A percentile compares a stretch with the other conserved stretches of the same genome.
Conservation (phyloP, 2,888 invertebrate species). For the Drosophila rubida region DNA sequence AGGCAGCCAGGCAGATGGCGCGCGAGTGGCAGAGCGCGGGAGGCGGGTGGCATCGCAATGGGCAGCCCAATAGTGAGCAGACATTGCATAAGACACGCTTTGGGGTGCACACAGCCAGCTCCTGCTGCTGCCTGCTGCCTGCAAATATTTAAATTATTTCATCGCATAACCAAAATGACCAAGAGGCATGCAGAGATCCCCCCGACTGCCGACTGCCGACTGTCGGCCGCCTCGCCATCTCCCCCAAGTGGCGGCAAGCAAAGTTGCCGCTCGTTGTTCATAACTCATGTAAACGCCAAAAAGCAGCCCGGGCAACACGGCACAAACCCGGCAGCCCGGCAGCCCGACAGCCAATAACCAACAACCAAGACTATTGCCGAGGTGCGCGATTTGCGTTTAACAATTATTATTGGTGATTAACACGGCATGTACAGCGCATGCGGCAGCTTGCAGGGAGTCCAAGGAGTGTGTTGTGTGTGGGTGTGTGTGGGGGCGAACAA, state of each 20-base stretch:
- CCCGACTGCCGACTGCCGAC: not conserved
- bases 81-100: slow-evolving; percentile 72
- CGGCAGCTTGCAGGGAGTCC: slow-evolving; percentile 1
- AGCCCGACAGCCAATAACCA: slow-evolving; percentile 5
- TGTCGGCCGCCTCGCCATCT: not conserved
- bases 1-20: too few species aligned
- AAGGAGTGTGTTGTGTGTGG: slow-evolving; percentile 7
- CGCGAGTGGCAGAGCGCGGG: not conserved
- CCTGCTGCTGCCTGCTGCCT: slow-evolving; percentile 53
- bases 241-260: not conserved
- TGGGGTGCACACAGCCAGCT: slow-evolving; percentile 62
- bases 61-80: slow-evolving; percentile 40
- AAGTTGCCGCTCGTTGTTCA: slow-evolving; percentile 53
- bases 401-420: slow-evolving; percentile 81
- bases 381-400: slow-evolving; percentile 75
- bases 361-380: slow-evolving; percentile 25
- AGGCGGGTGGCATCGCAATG: slow-evolving; percentile 28
- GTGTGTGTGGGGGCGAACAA: slow-evolving; percentile 47
- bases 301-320: slow-evolving; percentile 36
- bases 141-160: slow-evolving; percentile 79
- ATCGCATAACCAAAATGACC: slow-evolving; percentile 78
- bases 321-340: slow-evolving; percentile 16
- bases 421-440: slow-evolving; percentile 75
- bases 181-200: slow-evolving; percentile 61
- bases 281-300: slow-evolving; percentile 73